phyloP scores from a whole-genome alignment of 2,797 vertebrate species.

The Phylloscopus collybita region DNA sequence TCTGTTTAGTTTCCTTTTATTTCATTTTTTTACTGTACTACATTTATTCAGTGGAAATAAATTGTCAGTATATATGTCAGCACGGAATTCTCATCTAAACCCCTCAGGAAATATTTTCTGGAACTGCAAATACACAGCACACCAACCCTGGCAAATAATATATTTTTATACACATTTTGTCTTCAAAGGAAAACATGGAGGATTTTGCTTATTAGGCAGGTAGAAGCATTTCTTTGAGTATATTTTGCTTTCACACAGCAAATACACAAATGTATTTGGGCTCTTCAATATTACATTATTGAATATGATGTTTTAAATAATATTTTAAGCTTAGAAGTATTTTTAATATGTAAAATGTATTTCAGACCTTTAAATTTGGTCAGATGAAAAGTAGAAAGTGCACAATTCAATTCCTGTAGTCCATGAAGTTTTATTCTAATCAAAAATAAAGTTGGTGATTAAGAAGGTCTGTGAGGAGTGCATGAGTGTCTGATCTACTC shows the following conservation, averaged over 20 bases:
- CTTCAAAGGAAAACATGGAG: neutral
- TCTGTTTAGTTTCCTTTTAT: constrained; percentile 36
- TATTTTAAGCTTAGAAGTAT: constrained; percentile 43
- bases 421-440: constrained; percentile 20
- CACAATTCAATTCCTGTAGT: neutral
- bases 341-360: neutral
- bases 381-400: neutral
- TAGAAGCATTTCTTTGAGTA: neutral
- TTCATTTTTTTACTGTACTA: constrained; percentile 25
- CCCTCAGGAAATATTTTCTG: constrained; percentile 14
- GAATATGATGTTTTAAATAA: neutral
- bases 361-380: constrained; percentile 20
- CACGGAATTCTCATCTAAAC: constrained; percentile 25
- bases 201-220: neutral
- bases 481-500: neutral
- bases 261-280: constrained; percentile 36
- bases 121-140: neutral
- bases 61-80: constrained; percentile 1
- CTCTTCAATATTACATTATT: neutral
- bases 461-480: neutral
- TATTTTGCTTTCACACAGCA: neutral
- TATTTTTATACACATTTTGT: neutral
- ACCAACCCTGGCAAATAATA: neutral
- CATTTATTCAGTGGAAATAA: constrained; percentile 40
- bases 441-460: neutral